These are phyloP conservation scores for Ichneumon xanthorius DNA, from an alignment of 2,888 invertebrate species.

Conservation along the genomic window DNA sequence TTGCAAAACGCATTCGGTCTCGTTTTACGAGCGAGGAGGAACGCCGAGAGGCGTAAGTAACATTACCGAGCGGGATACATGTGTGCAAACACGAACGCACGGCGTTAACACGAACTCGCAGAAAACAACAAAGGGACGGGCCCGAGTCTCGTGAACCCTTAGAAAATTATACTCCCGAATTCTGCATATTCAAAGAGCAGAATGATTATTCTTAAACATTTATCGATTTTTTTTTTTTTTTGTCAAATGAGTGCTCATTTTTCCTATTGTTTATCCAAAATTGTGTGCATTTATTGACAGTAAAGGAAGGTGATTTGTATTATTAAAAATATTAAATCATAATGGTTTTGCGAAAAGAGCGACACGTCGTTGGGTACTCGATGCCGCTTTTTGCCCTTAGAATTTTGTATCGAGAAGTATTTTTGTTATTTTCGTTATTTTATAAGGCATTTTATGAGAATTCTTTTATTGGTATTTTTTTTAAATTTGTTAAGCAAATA, in stretches of 20 bases:
- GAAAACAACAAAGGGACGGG: constrained; percentile 29
- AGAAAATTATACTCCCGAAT: constrained; percentile 29
- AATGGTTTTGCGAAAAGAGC: too few species aligned
- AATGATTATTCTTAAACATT: not conserved
- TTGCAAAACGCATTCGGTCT: constrained; percentile 75
- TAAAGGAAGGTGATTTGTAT: too few species aligned
- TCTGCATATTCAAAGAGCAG: constrained; percentile 22
- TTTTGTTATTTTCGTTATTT: too few species aligned
- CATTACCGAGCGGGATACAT: constrained; percentile 25
- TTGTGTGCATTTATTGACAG: too few species aligned
- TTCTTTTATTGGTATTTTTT: too few species aligned
- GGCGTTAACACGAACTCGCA: not conserved
- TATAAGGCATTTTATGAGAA: too few species aligned
- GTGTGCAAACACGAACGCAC: constrained; percentile 25
- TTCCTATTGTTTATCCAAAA: too few species aligned
- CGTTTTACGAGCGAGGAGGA: constrained; percentile 81
- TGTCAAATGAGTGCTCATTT: not conserved
- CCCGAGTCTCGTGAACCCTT: not conserved
- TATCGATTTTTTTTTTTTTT: not conserved
- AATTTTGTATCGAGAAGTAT: too few species aligned
- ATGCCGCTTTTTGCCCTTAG: too few species aligned
- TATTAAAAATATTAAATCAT: too few species aligned
- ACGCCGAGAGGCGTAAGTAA: constrained; percentile 75
- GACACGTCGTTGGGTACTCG: too few species aligned
- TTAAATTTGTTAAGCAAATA: too few species aligned